Conservation (phyloP, 2,113 vertebrate genomes). For the Tragelaphus buxtoni region DNA sequence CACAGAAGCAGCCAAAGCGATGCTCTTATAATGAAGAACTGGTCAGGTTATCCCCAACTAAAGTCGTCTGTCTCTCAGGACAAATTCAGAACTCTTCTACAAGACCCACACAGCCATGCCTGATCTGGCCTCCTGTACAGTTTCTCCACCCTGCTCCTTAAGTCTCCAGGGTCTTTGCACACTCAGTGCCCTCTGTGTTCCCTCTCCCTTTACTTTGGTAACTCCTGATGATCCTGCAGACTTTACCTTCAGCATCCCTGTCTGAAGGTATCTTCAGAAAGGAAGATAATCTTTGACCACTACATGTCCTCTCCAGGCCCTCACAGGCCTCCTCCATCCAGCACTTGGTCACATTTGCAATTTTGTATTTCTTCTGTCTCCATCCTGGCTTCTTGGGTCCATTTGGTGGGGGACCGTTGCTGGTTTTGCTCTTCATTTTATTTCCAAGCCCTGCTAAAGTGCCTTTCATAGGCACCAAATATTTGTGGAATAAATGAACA, state of each 20-base stretch:
- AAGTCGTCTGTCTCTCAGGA: background rate
- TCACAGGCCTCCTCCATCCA: background rate
- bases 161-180: background rate
- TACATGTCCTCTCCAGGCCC: background rate
- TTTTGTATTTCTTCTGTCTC: background rate
- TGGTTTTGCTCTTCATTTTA: background rate
- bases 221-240: background rate
- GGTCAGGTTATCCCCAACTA: background rate
- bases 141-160: background rate
- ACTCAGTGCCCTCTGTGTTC: fast-evolving
- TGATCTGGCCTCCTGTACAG: too few species aligned
- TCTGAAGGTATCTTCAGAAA: background rate
- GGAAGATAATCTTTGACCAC: background rate
- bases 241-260: background rate
- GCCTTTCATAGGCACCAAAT: background rate
- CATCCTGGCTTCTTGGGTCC: background rate
- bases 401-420: background rate
- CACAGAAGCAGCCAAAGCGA: background rate
- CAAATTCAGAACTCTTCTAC: background rate
- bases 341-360: background rate
- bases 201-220: background rate
- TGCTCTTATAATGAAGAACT: background rate
- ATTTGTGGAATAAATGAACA: background rate
- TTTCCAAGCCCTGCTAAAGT: background rate
- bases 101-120: background rate